Evolutionary conservation across 1,140 invertebrate species (phyloP), one percentile per base, ranked within the genome.

Genomic region (Physella acuta): DNA sequence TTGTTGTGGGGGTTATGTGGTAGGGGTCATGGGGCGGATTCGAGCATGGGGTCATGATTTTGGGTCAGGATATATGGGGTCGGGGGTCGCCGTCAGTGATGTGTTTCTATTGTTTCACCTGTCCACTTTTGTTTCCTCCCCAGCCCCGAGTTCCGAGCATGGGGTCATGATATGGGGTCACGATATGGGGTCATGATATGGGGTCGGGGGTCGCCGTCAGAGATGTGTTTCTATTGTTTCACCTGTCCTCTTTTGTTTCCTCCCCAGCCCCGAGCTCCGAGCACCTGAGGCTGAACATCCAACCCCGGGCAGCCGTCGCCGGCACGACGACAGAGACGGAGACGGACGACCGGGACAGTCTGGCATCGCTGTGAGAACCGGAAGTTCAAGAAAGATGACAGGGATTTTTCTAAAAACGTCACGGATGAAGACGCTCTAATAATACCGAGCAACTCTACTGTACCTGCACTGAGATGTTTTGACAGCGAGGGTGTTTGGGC

Each of bases 291-390:
- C 71, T 76, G 14, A 76, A 76, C 55, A 71, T 76, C 11, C 72
- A 74, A 49, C 73, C 70, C 16, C 14, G 70, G 53, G 28, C 69
- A 20, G 71, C 68, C 3, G 58, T 33, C 24, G 37, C 62, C 24
- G 64, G 69, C 20, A 71, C 58, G 16, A 70, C 71, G 0, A 73
- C 69, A 30, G 75, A 76, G n/a, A 72, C 65, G 3, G 72, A 76
- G 59, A 76, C 75, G 28, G 75, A 76, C 58, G 75, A 76, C 61
- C 37, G 72, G 68, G 75, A 76, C 60, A 74, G 72, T 61, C 62
- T 76, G 52, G 75, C 75, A 2, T 76, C 75, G 14, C 68, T 76
- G 16, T 76, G 60, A 71, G 33, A 24, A 26, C 31, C n/a, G n/a
- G n/a, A n/a, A n/a, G n/a, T n/a, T n/a, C n/a, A n/a, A n/a, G n/a